Base-by-base conservation (phyloP, 2,113 vertebrate genomes). In the Scartelaos histophorus region DNA sequence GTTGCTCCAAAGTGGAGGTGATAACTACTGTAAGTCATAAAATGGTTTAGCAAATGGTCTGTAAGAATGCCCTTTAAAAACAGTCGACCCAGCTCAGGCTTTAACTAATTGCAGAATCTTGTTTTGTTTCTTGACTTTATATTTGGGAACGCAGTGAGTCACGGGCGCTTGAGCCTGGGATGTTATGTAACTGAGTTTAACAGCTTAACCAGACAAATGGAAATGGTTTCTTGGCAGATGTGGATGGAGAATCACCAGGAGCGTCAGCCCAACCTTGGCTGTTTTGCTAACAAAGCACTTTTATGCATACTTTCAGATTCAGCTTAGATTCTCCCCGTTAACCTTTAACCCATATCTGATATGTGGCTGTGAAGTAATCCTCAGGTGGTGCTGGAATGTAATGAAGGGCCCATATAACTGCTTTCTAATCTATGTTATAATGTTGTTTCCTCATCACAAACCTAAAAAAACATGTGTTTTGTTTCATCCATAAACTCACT, bases 201-300 rank as follows among this genome's bases (percentile, higher is more conserved):
- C 80, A 77, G 70, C 62, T 38, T 69, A 85, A 76, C 70, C 69
- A 79, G 83, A 84, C 71, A 82, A 83, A 78, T 79, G 73, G 77
- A 84, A 83, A 84, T 84, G 75, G 65, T 78, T 79, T 72, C 71
- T 79, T 79, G 79, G 82, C 79, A 73, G 81, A 89, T 72, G 72
- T 77, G 80, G 54, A 82, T 19, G 0, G 71, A 81, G 76, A 78
- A 81, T 75, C 7, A 82, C 78, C 76, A 78, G 46, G 82, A 82
- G 74, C 81, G 47, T 76, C 68, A 71, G 66, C 83, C 81, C 62
- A 71, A 78, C 77, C 74, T 86, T 85, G 86, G 83, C 82, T 35
- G 69, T 17, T 6, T 7, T 19, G 64, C 76, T 66, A 6, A 17
- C 24, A 15, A 57, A 71, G 68, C 21, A 34, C 69, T 79, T 64